Evolutionary conservation across 2,113 vertebrate genomes (phyloP), one percentile per base, ranked within the genome.

Genomic region (Boulengerochromis microlepis): DNA sequence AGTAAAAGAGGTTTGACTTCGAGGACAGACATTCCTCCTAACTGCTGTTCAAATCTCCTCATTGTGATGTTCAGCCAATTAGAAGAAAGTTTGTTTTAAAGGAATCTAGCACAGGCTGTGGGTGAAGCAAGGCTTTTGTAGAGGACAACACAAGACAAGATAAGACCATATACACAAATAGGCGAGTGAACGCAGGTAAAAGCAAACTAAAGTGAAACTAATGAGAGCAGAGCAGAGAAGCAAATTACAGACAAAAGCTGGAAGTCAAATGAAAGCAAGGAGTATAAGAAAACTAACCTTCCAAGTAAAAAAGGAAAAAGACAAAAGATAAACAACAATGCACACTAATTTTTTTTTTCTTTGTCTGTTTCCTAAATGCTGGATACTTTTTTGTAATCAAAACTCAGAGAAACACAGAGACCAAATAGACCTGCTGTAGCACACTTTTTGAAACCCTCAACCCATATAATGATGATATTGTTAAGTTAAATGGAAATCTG

Each of bases 401-500:
- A 54, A 22, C 52, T 54, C 10, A 22, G n/a, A 22, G 10, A 54
- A 0, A 54, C n/a, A 54, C 52, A 54, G 52, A 54, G 0, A 53
- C 50, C 10, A 56, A 22, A 56, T 24, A 56, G 6, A 56, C n/a
- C 53, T 56, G 6, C 10, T 56, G n/a, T 0, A 22, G 10, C 53
- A 24, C 53, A 54, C n/a, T 56, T 56, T 56, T 56, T 7, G n/a
- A 7, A 56, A 56, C 53, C 53, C 53, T 56, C 0, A 54, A 7
- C 1, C 0, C 0, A 56, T 56, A 11, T 54, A 54, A 54, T 54
- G 3, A 54, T 54, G n/a, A 54, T 22, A 22, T 54, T 0, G 10
- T 54, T 22, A 22, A 54, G 52, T 4, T 54, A 53, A 53, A 53
- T 53, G 52, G 3, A 54, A 54, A 54, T 54, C 52, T 54, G 52